These are phyloP conservation scores for Xiphophorus birchmanni DNA, from an alignment of 2,797 vertebrate species.

Conservation along the genomic window DNA sequence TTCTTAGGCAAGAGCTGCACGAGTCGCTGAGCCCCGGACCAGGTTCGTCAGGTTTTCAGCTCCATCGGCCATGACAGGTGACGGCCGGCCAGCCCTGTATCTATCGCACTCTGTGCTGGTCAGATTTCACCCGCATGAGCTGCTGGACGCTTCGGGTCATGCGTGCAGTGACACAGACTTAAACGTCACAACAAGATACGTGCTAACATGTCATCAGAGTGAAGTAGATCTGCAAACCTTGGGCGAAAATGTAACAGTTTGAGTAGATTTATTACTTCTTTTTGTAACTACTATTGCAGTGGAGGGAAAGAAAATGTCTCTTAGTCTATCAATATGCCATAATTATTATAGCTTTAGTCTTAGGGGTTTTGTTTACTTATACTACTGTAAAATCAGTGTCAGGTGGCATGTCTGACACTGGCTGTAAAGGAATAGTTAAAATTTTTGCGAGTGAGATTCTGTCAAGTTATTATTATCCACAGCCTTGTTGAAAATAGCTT, in stretches of 20 bases:
- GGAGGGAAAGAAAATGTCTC: not conserved
- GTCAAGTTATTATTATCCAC: not conserved
- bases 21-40: not conserved
- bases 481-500: not conserved
- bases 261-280: not conserved
- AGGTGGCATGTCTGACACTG: not conserved
- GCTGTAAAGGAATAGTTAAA: not conserved
- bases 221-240: not conserved
- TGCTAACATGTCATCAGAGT: not conserved
- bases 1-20: not conserved
- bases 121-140: conserved; percentile 2
- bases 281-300: not conserved
- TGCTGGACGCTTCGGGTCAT: not conserved
- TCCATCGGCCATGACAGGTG: not conserved
- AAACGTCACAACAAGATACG: not conserved
- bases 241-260: not conserved
- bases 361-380: not conserved
- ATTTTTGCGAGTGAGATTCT: not conserved
- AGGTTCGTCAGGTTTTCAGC: conserved; percentile 11
- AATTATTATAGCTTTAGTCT: not conserved
- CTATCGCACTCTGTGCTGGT: not conserved
- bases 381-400: not conserved
- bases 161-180: not conserved
- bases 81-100: not conserved
- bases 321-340: not conserved